These are phyloP conservation scores for Macroteleia sp. DNA, from an alignment of 2,888 invertebrate species.

Conservation along the genomic window DNA sequence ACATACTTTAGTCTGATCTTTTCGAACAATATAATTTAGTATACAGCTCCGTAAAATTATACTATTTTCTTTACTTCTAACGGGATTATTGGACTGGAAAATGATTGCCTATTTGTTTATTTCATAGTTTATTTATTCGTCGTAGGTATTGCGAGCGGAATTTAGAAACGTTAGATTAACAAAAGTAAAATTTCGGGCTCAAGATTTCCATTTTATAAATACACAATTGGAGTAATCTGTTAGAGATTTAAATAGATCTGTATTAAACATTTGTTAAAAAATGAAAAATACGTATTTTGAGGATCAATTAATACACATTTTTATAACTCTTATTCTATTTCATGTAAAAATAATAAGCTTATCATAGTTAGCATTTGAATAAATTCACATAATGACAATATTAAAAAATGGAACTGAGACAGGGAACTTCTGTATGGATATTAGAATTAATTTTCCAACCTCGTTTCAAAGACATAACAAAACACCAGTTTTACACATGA, in stretches of 20 bases:
- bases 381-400: too few relatives aligned
- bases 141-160: constrained; percentile 30
- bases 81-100: constrained; percentile 13
- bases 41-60: constrained; percentile 21
- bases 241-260: too few relatives aligned
- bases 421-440: too few relatives aligned
- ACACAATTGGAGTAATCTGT: too few relatives aligned
- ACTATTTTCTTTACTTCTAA: constrained; percentile 8
- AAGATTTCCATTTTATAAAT: too few relatives aligned
- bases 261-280: too few relatives aligned
- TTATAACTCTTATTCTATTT: too few relatives aligned
- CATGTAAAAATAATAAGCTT: too few relatives aligned
- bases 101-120: constrained; percentile 16
- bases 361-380: too few relatives aligned
- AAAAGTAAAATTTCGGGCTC: neutral
- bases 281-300: too few relatives aligned
- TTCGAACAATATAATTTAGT: constrained; percentile 56
- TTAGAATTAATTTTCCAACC: neutral
- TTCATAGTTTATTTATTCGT: constrained; percentile 37
- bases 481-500: neutral
- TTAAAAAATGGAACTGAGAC: too few relatives aligned
- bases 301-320: too few relatives aligned
- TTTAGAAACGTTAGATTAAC: constrained; percentile 14
- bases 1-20: constrained; percentile 39
- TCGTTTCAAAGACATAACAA: neutral